Evolutionary conservation across 1,140 invertebrate species (phyloP), one percentile per base, ranked within the genome.

Genomic region (Popillia japonica): DNA sequence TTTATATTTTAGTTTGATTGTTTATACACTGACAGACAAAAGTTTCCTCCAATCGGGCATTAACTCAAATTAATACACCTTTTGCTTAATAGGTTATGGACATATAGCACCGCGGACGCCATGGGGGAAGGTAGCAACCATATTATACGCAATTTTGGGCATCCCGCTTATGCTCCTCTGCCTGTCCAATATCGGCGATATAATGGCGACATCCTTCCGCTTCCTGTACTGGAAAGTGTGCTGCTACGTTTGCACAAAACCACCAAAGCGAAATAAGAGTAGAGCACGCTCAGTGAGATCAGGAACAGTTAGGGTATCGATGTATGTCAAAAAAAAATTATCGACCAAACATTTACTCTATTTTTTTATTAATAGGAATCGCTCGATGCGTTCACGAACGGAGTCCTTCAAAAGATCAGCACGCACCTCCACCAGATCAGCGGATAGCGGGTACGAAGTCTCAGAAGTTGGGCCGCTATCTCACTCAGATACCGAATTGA

Each of bases 161-260:
- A 99, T 98, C 81, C 96, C 97, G 0, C 87, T 98, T 75, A 97
- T 98, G 94, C 90, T 99, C 75, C 90, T 98, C 3, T 97, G 96
- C 82, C 90, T 99, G 40, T 97, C 96, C 48, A 98, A 98, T 85
- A 98, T 99, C 79, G 96, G 97, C n/a, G 96, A 98, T 86, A 93
- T 97, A 75, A 96, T 99, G 94, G 96, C 97, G 7, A 94, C 96
- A 75, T 95, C 96, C 41, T 98, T 98, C 87, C 91, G 93, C 79
- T 96, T 96, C 84, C 86, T 96, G 2, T 97, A 97, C 83, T 96
- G 95, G 95, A 92, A 93, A 77, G 92, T 96, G 7, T 97, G 95
- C 83, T 97, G 96, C 84, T 96, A 95, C 85, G 90, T 95, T 55
- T 97, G 95, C 85, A 96, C 94, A 0, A 91, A 93, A 61, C 93